Base-by-base conservation (phyloP, 2,797 vertebrate species). In the Salarias fasciatus region DNA sequence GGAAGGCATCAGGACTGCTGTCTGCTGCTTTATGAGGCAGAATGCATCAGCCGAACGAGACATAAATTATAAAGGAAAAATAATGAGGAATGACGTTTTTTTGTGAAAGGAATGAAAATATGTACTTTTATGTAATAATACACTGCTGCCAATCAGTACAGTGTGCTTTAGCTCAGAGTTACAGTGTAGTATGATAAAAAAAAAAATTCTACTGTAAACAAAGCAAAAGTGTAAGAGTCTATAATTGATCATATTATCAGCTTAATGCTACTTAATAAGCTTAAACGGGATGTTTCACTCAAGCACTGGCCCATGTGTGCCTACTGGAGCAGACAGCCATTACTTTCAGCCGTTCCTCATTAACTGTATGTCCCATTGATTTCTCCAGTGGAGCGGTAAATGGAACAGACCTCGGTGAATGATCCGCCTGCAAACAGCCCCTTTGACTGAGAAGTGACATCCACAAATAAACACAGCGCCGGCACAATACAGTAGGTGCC, bases 341-440 rank as follows among this genome's bases (percentile, higher is more conserved):
- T 80, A 82, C 66, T 78, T 73, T 54, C 60, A 65, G 80, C 85
- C 82, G 77, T 79, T 87, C 80, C 83, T 91, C 86, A 78, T 86
- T 89, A 86, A 78, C 77, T 78, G 38, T 72, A 75, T 68, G 65
- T 89, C 70, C 72, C 81, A 87, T 85, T 85, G 85, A 91, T 89
- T 85, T 52, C 66, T 79, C 72, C 71, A 78, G 46, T 38, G 53
- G 82, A 79, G 84, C 80, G 38, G 75, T 71, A 88, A 89, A 87
- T 86, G 73, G 71, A 82, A 80, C 86, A 72, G 75, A 80, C 70
- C 66, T 68, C 66, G 56, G 60, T 69, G 80, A 79, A 82, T 73
- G 71, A 84, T 56, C 56, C 56, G 54, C 68, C 70, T 50, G 66
- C 69, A 70, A 83, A 85, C 72, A 69, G 64, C 58, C 49, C 15